These are phyloP conservation scores for Rotaria sp. DNA, from an alignment of 2,888 invertebrate species.

Conservation along the genomic window DNA sequence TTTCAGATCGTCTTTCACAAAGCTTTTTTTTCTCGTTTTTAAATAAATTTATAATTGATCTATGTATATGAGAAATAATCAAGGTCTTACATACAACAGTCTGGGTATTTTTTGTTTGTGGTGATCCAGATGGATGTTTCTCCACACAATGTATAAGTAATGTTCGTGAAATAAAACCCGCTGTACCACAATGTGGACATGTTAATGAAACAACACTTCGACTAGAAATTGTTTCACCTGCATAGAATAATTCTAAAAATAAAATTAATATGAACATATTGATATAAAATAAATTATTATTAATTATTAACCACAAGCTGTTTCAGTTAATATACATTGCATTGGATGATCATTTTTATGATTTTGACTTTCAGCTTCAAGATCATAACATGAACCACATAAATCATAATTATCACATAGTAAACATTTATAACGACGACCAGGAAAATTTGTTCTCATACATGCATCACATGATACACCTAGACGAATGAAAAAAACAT, in stretches of 20 bases:
- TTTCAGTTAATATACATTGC: conserved; percentile 67
- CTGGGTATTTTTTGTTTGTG: neutral
- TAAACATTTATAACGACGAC: conserved; percentile 94
- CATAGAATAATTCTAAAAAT: conserved; percentile 77
- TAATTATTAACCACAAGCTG: neutral
- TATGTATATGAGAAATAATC: neutral
- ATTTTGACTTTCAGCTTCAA: conserved; percentile 57
- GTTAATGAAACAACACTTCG: conserved; percentile 70
- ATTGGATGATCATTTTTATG: conserved; percentile 94
- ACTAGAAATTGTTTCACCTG: conserved; percentile 72
- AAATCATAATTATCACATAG: conserved; percentile 98
- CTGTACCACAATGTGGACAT: conserved; percentile 90
- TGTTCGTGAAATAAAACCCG: conserved; percentile 70
- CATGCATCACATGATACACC: conserved; percentile 99
- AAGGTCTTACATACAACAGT: conserved; percentile 19
- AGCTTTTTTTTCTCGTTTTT: too few relatives aligned
- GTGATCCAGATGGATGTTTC: neutral
- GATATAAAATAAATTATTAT: neutral
- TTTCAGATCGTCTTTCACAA: too few relatives aligned
- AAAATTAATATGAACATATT: neutral
- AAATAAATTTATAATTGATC: neutral
- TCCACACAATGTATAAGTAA: neutral
- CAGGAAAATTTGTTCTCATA: conserved; percentile 91
- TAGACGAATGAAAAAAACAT: neutral
- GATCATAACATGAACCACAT: conserved; percentile 89